Evolutionary conservation across 2,113 vertebrate species (phyloP), one percentile per base, ranked within the genome.

Genomic region (Podarcis cretensis): DNA sequence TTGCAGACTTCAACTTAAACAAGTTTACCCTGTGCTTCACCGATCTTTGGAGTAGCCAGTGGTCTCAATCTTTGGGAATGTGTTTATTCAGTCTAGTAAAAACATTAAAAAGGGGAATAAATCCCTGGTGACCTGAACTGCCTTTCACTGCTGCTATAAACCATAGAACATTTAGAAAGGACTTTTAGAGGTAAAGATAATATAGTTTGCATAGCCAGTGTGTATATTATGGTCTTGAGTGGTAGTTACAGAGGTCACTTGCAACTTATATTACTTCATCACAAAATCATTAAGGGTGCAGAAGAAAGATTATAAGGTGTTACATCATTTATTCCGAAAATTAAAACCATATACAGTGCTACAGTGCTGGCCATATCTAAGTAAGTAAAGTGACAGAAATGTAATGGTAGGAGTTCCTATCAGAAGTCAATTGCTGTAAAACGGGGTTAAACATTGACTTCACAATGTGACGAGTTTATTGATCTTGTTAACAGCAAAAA

Each of bases 71-170:
- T 77, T 93, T 48, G 85, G 76, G 69, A 94, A 96, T 95, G 95
- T 97, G 95, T 98, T 98, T 98, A 96, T 96, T 96, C 95, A 97
- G 95, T 92, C 96, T 92, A 96, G 96, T 96, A 94, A 97, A 97
- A 98, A 96, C 96, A 97, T 92, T 81, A 94, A 95, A 95, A 96
- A 92, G 90, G 93, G 91, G 92, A 96, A 94, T 95, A 96, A 97
- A 94, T 95, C 94, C 94, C 93, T 57, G 57, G 83, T 74, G 90
- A 94, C 92, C 94, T 91, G 86, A 73, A 91, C 95, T 92, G 76
- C 93, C 94, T 95, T 94, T 93, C 89, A 59, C 87, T 88, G 23
- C 93, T 94, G 90, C 95, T 88, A 0, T 23, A 73, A 4, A 73
- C 92, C 93, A 89, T 94, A 89, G 96, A 96, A 94, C 92, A 94